Percentiles rank a stretch among this genome's conserved stretches.
phyloP scores from a whole-genome alignment of 2,888 invertebrate species.

The Flabesymbios commensalis region DNA sequence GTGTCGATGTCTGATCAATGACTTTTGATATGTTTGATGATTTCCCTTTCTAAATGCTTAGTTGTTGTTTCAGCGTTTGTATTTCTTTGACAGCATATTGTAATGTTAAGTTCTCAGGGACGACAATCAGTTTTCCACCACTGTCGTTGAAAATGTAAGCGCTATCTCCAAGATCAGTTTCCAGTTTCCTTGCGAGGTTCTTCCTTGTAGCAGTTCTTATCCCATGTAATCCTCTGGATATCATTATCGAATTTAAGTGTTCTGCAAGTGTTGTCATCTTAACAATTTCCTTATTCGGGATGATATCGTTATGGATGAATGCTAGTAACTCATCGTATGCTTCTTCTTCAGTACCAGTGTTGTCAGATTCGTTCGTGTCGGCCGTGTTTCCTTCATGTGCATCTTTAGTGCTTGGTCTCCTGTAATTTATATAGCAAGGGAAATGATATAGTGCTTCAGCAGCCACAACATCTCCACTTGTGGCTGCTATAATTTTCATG shows the following conservation, averaged over 20 bases:
- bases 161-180: constrained; percentile 4
- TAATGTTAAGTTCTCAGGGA: constrained; percentile 4
- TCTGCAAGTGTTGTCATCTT: not conserved
- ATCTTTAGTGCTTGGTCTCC: not conserved
- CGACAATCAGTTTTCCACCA: constrained; percentile 6
- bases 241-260: not conserved
- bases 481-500: not conserved
- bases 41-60: constrained; percentile 13
- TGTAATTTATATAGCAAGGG: constrained; percentile 4
- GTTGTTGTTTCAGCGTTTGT: constrained; percentile 4
- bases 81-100: not conserved
- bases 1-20: constrained; percentile 13
- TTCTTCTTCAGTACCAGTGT: not conserved
- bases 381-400: not conserved
- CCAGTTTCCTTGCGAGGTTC: not conserved
- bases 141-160: constrained; percentile 8
- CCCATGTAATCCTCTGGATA: not conserved
- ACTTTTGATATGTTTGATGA: constrained; percentile 8
- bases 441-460: constrained; percentile 4
- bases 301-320: not conserved
- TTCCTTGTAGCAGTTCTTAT: not conserved
- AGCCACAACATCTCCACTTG: constrained; percentile 5
- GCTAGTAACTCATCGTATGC: not conserved
- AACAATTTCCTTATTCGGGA: not conserved
- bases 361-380: not conserved